Evolutionary conservation across 2,797 vertebrate genomes (phyloP).

Genomic region (Mastacembelus armatus): DNA sequence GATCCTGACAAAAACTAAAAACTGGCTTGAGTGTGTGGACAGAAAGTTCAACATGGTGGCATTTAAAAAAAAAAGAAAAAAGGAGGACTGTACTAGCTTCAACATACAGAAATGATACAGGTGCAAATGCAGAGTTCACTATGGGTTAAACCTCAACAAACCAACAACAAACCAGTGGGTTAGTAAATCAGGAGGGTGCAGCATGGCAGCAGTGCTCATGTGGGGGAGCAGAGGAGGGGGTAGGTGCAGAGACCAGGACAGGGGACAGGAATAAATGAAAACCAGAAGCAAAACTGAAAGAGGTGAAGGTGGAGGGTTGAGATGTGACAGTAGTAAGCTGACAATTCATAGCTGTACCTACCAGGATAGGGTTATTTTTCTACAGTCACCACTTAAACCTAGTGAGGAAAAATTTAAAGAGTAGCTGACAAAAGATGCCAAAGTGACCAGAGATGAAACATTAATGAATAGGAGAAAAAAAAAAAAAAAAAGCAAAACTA

Average conservation of each 20-base stretch:
- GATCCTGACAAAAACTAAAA: slow-evolving; percentile 35
- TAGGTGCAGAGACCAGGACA: slow-evolving; percentile 10
- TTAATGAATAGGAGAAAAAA: slow-evolving; percentile 69
- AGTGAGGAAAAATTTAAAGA: slow-evolving; percentile 88
- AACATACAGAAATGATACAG: slow-evolving; percentile 81
- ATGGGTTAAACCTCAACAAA: slow-evolving; percentile 57
- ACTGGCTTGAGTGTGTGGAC: slow-evolving; percentile 24
- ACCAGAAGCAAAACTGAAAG: slow-evolving; percentile 17
- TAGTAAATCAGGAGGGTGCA: slow-evolving; percentile 61
- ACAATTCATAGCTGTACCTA: slow-evolving; percentile 86
- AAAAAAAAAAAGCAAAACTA: slow-evolving; percentile 42
- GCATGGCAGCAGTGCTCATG: slow-evolving; percentile 51
- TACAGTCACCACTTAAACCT: slow-evolving; percentile 90
- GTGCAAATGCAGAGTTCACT: slow-evolving; percentile 63
- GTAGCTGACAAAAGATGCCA: slow-evolving; percentile 84
- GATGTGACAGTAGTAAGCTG: slow-evolving; percentile 69
- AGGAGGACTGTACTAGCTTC: slow-evolving; percentile 55
- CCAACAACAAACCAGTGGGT: slow-evolving; percentile 69
- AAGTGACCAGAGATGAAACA: slow-evolving; percentile 80
- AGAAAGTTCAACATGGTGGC: slow-evolving; percentile 26
- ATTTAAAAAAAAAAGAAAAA: slow-evolving; percentile 7
- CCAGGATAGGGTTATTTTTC: slow-evolving; percentile 87
- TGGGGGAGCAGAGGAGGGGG: slow-evolving; percentile 26
- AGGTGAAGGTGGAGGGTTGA: background rate
- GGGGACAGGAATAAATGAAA: no score